phyloP scores from a whole-genome alignment of 1,140 invertebrate genomes.

The Kradibia gibbosae region DNA sequence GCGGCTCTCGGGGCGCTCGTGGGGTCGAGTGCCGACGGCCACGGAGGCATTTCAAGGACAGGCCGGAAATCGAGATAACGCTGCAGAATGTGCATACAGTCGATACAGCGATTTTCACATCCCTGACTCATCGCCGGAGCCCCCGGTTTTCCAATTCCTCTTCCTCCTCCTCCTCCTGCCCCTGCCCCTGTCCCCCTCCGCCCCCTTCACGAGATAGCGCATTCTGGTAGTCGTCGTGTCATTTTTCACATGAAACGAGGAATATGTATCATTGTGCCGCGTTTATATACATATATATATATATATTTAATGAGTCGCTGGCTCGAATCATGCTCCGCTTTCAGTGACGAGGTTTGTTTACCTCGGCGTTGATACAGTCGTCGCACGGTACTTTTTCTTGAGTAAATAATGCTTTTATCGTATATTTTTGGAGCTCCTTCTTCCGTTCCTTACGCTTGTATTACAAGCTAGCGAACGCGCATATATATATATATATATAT shows the following conservation, averaged over 20 bases:
- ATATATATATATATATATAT: no score
- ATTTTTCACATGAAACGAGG: not conserved
- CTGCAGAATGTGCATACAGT: not conserved
- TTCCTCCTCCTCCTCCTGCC: no score
- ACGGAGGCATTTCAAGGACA: slow-evolving; percentile 24
- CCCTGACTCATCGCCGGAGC: slow-evolving; percentile 2
- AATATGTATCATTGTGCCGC: not conserved
- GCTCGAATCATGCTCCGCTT: not conserved
- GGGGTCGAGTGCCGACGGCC: not conserved
- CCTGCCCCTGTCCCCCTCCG: no score
- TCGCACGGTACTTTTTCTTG: not conserved
- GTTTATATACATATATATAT: not conserved
- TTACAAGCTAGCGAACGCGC: no score
- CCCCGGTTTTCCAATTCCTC: not conserved
- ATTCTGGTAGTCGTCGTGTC: not conserved
- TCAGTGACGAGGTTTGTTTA: not conserved
- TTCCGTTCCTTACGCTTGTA: no score
- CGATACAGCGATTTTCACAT: slow-evolving; percentile 32
- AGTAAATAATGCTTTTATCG: not conserved
- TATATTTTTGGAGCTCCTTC: not conserved
- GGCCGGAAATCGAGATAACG: slow-evolving; percentile 23
- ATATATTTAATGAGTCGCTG: not conserved
- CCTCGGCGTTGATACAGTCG: not conserved
- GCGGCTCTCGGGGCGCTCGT: not conserved
- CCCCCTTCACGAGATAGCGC: not conserved